Evolutionary conservation across 2,888 invertebrate species (phyloP), one percentile per base, ranked within the genome.

Genomic region (Lampropteryx suffumata): DNA sequence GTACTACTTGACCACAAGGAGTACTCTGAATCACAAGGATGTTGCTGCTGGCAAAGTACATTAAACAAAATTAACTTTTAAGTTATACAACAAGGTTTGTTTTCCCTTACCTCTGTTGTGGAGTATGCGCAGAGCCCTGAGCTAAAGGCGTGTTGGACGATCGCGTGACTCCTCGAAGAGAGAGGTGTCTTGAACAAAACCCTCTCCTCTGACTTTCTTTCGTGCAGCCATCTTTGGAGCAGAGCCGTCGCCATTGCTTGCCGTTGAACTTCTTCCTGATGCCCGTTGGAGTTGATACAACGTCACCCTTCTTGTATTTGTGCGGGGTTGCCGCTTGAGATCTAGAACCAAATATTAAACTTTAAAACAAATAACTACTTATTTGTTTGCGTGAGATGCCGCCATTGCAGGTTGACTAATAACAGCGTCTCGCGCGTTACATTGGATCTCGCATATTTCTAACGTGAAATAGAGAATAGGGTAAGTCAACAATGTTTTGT

Each of bases 191-290:
- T 13, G 99, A 99, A 83, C 99, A 99, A 89, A 82, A 99, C 29
- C 99, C 99, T 64, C 98, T 92, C 29, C 99, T 92, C 88, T 99
- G 99, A 73, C 99, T 99, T 92, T 99, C 99, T 90, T 88, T 88
- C 28, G 95, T 95, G 86, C 99, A 99, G 47, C 97, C 96, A 71
- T 97, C 97, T 82, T 96, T 97, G 52, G 98, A 98, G 90, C 99
- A 99, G 59, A 99, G 92, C 69, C 99, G 92, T 57, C 99, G 93
- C 99, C 99, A 99, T 82, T 99, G 99, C 89, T 99, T 99, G 28
- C 99, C 99, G 91, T 99, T 99, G 87, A 98, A 99, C 91, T 99
- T 99, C 91, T 99, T 99, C 9, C 99, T 92, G 69, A 99, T 98
- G 61, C 99, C 99, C 67, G 96, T 97, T 2, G 97, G 96, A 39